Base-by-base conservation (phyloP, 2,113 vertebrate species). In the Acrocephalus kingi region DNA sequence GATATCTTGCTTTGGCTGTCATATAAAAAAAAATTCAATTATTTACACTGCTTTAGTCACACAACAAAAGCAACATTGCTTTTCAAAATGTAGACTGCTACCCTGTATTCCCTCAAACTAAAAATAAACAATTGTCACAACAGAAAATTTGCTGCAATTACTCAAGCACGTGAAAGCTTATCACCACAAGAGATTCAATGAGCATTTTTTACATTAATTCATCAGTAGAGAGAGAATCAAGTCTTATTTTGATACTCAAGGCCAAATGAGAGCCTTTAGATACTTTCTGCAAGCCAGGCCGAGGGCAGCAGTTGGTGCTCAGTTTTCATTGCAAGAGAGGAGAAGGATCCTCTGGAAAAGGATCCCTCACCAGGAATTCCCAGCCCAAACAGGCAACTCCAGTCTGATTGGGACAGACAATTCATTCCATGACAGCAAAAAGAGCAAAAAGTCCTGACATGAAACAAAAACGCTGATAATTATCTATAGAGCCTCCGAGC, bases 21-120 rank as follows among this genome's bases (percentile, higher is more conserved):
- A 95, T 43, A 87, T 37, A 28, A 72, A 71, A 93, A 91, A 91
- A 72, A 92, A 39, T 5, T 75, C 37, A 67, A 63, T 90, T 84
- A 84, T 90, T 96, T 95, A 86, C 77, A 95, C 33, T 90, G n/a
- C 68, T 80, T 67, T 77, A 94, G 86, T 74, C 88, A 92, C 72
- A 78, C 27, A 90, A 80, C 68, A 84, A 80, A 90, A 66, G 90
- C 64, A 93, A 76, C 1, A 0, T 4, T 37, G 72, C 71, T 84
- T 74, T 74, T 84, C 59, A 80, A 74, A 83, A 80, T 7, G 22
- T 35, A 77, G 51, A 46, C n/a, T 17, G 37, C 46, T 87, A 68
- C 24, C 39, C 55, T 46, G 8, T 27, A 43, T 68, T 85, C 71
- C 46, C 54, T 67, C 46, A 76, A 59, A 49, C 71, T 43, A 76